phyloP scores from a whole-genome alignment of 2,113 vertebrate species.

The Mellivora capensis region DNA sequence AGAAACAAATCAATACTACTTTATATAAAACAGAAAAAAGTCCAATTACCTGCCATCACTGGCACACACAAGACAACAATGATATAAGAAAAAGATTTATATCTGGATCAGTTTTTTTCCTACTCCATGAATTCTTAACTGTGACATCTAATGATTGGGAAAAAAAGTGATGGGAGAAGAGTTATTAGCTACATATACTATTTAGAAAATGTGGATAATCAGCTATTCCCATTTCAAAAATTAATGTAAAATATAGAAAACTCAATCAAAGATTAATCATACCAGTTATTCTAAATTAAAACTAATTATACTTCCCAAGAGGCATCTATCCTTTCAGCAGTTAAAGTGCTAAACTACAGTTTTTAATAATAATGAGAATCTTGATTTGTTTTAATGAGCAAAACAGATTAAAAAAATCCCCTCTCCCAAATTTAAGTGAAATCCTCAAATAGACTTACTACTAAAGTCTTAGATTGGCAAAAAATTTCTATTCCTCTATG shows the following conservation, averaged over 20 bases:
- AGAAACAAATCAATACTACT: slow-evolving; percentile 59
- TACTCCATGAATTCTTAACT: neutral
- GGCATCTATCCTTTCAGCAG: neutral
- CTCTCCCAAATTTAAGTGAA: neutral
- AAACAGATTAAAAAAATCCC: neutral
- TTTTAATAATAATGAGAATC: slow-evolving; percentile 22
- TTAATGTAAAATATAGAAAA: neutral
- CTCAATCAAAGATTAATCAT: neutral
- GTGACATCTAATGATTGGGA: neutral
- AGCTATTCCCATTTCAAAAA: neutral
- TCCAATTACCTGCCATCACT: neutral
- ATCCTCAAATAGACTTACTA: neutral
- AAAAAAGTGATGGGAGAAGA: neutral
- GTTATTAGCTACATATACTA: neutral
- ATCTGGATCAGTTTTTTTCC: neutral
- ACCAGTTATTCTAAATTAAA: slow-evolving; percentile 40
- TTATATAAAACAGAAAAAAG: slow-evolving; percentile 50
- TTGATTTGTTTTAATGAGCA: neutral
- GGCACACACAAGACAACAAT: neutral
- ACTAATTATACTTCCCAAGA: slow-evolving; percentile 4
- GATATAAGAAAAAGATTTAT: neutral
- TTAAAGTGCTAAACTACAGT: neutral
- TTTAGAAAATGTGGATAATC: neutral
- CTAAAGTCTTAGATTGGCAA: neutral
- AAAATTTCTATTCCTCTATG: neutral